Evolutionary conservation across 2,888 invertebrate species (phyloP).

Genomic region (Limnephilus rhombicus): DNA sequence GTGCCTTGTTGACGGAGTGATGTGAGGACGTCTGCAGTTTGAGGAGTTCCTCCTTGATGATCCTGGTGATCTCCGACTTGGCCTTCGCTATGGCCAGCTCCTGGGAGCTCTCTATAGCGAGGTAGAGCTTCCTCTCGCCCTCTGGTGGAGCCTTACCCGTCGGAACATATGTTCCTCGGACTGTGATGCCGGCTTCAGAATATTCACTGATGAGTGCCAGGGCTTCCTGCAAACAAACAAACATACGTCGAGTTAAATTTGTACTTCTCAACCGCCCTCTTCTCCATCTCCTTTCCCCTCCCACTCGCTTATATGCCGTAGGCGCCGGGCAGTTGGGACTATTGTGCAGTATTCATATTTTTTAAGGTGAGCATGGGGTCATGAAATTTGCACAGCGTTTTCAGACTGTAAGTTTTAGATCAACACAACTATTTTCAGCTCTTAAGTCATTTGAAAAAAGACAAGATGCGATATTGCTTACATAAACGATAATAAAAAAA

Average conservation of each 20-base stretch:
- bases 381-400: too few species aligned
- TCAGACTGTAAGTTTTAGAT: too few species aligned
- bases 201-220: slow-evolving; percentile 98
- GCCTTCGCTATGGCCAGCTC: slow-evolving; percentile 97
- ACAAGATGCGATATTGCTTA: background rate
- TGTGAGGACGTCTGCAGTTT: slow-evolving; percentile 92
- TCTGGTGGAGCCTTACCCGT: slow-evolving; percentile 93
- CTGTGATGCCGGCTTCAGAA: slow-evolving; percentile 99
- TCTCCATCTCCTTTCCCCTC: too few species aligned
- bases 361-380: background rate
- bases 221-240: slow-evolving; percentile 86
- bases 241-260: background rate
- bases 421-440: background rate
- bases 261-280: too few species aligned
- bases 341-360: too few species aligned
- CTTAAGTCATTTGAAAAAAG: background rate
- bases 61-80: slow-evolving; percentile 96
- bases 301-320: too few species aligned
- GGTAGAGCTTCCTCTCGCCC: slow-evolving; percentile 95
- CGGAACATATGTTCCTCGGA: slow-evolving; percentile 96
- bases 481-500: too few species aligned
- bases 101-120: slow-evolving; percentile 99
- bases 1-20: slow-evolving; percentile 92
- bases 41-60: slow-evolving; percentile 98
- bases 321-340: too few species aligned